Base-by-base conservation (phyloP, 2,888 invertebrate species). In the Xylophagus ater region DNA sequence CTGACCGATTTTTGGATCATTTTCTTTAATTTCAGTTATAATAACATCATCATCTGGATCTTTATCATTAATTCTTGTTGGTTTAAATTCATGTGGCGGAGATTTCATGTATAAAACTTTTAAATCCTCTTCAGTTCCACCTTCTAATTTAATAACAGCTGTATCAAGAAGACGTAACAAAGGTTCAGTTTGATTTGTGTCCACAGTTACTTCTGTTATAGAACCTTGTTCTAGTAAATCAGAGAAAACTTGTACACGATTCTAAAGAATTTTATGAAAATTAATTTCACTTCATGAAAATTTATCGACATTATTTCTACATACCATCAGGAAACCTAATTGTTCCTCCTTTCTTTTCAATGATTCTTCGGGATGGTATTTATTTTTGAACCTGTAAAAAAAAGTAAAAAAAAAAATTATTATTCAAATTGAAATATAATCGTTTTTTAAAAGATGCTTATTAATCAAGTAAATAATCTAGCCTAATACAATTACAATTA, bases 331-430 rank as follows among this genome's bases (percentile, higher is more conserved):
- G 41, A 86, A 82, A 40, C 71, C 67, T 40, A 81, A 69, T 54
- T 90, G 87, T 57, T 94, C 93, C 13, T 87, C 85, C 62, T 85
- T 88, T 40, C 89, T 71, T 62, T 85, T 90, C 21, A 84, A 74
- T 37, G 88, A 88, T 58, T 97, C 96, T 64, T 93, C 92, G 3
- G 98, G 98, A 65, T 98, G 97, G 60, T 97, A 99, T 71, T 97
- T 97, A 53, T 87, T 80, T 69, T 94, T 93, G 75, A 98, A 98
- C 97, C 98, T 98, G 69, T 42, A 59, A 57, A 51, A 53, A 52
- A 57, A n/a, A n/a, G 49, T 41, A 48, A 51, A 51, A 50, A 48
- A 43, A 48, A 48, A 48, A 29, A 37, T 15, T n/a, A n/a, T n/a
- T n/a, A n/a, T n/a, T n/a, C n/a, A n/a, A n/a, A n/a, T n/a, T n/a